Conservation (phyloP, 2,888 invertebrate genomes). For the Auanema freiburgensis region DNA sequence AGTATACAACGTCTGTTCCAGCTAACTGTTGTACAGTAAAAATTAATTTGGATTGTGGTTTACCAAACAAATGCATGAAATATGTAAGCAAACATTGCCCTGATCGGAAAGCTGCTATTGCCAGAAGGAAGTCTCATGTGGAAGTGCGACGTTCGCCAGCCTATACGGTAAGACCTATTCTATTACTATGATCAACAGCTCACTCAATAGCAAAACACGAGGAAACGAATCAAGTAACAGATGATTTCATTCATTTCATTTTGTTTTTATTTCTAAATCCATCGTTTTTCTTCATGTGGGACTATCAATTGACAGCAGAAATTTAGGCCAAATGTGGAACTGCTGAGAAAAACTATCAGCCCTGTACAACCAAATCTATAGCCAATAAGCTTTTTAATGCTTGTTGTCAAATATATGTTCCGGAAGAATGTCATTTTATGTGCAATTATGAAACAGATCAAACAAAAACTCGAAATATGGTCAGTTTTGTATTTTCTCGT, state of each 20-base stretch:
- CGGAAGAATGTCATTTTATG: slow-evolving; percentile 59
- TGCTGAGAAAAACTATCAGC: slow-evolving; percentile 55
- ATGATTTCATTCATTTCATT: background rate
- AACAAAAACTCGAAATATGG: slow-evolving; percentile 52
- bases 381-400: slow-evolving; percentile 58
- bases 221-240: no score
- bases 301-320: background rate
- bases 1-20: slow-evolving; percentile 8
- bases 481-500: slow-evolving; percentile 16
- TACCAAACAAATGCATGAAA: slow-evolving; percentile 39
- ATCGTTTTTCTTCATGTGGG: background rate
- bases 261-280: background rate
- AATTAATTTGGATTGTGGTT: slow-evolving; percentile 24
- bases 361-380: slow-evolving; percentile 56
- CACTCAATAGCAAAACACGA: no score
- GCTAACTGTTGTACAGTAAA: slow-evolving; percentile 35
- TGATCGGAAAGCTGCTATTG: slow-evolving; percentile 32
- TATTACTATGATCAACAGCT: no score
- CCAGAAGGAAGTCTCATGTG: slow-evolving; percentile 25
- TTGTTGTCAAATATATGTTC: slow-evolving; percentile 58
- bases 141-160: slow-evolving; percentile 30
- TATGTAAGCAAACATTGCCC: slow-evolving; percentile 38
- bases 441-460: slow-evolving; percentile 61
- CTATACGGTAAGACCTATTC: slow-evolving; percentile 19
- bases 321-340: slow-evolving; percentile 58